These are phyloP conservation scores for Upupa epops DNA, from an alignment of 2,113 vertebrate genomes.

Conservation along the genomic window DNA sequence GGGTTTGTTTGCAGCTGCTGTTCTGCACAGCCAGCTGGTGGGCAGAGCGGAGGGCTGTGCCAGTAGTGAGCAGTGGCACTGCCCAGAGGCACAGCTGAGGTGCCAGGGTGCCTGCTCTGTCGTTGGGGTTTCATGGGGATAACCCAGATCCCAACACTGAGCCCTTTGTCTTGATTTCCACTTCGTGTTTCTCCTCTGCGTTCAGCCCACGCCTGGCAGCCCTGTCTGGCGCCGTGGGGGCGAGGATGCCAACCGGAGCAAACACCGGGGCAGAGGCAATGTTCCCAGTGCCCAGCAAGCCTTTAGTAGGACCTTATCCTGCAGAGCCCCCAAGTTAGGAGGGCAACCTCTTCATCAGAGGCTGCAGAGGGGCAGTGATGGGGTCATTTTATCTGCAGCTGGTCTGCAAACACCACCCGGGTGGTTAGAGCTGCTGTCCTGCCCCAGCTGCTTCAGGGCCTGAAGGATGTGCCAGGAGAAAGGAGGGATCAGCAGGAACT, in stretches of 20 bases:
- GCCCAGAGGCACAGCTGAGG: background rate
- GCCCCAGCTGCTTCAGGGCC: background rate
- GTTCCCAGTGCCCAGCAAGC: background rate
- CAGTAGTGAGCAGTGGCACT: background rate
- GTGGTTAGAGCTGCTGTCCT: background rate
- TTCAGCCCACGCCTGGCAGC: background rate
- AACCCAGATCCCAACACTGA: background rate
- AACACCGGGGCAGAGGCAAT: background rate
- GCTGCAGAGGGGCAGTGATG: background rate
- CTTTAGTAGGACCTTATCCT: background rate
- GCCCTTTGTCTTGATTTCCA: background rate
- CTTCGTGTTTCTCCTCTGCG: background rate
- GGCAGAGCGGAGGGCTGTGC: background rate
- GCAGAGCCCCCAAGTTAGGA: background rate
- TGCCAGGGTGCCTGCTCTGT: background rate
- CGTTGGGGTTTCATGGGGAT: background rate
- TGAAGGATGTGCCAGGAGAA: background rate
- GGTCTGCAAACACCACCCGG: background rate
- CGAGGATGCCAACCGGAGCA: background rate
- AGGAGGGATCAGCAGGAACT: background rate
- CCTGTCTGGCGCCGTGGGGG: background rate
- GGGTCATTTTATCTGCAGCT: background rate
- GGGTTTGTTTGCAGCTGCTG: background rate
- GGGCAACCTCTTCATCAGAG: background rate
- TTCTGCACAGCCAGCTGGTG: background rate